Evolutionary conservation across 2,888 invertebrate species (phyloP).

Genomic region (Germaria angustata): DNA sequence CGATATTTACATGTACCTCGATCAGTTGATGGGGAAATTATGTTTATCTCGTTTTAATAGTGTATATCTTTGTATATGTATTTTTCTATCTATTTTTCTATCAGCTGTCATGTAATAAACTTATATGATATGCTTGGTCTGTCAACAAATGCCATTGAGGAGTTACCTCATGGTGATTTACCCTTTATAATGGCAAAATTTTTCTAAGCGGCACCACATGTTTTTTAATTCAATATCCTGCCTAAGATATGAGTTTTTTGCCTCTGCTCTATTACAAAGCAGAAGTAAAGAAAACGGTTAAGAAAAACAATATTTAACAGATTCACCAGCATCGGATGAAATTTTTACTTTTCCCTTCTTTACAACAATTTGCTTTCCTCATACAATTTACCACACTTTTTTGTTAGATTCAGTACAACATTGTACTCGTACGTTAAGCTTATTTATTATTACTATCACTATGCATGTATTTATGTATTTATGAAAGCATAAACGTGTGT

Average conservation of each 20-base stretch:
- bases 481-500: not conserved
- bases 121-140: too few relatives aligned
- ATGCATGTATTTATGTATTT: not conserved
- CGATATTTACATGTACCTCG: too few relatives aligned
- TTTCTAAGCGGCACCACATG: constrained; percentile 50
- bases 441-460: constrained; percentile 69
- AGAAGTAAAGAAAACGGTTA: not conserved
- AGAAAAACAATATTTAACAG: constrained; percentile 22
- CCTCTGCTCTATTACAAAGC: not conserved
- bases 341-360: not conserved
- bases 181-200: not conserved
- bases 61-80: too few relatives aligned
- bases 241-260: constrained; percentile 74
- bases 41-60: too few relatives aligned
- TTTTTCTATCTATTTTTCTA: too few relatives aligned
- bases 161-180: not conserved
- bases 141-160: too few relatives aligned
- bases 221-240: constrained; percentile 79
- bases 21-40: too few relatives aligned
- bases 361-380: constrained; percentile 20
- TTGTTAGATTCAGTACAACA: constrained; percentile 50
- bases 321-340: constrained; percentile 25
- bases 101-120: too few relatives aligned
- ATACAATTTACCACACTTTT: constrained; percentile 31
- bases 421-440: constrained; percentile 66